A percentile compares a stretch with the other conserved stretches of the same genome.
Evolutionary conservation across 64 coral and sea anemone species (phyloP).

Genomic region (Cladopsammia gracilis): DNA sequence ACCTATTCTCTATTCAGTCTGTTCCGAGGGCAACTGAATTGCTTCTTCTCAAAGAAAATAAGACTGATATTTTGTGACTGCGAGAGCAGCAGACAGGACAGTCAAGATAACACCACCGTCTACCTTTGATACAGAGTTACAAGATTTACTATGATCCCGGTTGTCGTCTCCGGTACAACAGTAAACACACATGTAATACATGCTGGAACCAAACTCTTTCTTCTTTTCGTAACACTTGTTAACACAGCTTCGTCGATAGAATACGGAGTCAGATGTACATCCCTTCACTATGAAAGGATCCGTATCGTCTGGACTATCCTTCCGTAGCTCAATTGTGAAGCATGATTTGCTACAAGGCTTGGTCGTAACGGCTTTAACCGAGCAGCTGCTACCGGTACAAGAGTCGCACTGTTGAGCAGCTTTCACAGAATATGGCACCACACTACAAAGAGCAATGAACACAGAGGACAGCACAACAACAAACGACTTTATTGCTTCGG

Average conservation of each 20-base stretch:
- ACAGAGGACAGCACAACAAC: background rate
- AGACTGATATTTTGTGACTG: background rate
- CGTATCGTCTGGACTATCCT: background rate
- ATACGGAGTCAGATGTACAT: conserved; percentile 5
- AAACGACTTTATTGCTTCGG: background rate
- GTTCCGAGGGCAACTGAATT: too few species aligned
- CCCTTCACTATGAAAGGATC: background rate
- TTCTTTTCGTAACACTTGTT: conserved; percentile 22
- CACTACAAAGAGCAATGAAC: background rate
- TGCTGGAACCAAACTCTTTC: background rate
- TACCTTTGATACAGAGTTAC: background rate
- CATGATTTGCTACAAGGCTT: background rate
- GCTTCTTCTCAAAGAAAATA: background rate
- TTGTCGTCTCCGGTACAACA: background rate
- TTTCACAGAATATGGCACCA: background rate
- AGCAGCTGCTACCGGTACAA: background rate
- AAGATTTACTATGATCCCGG: background rate
- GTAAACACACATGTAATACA: conserved; percentile 10
- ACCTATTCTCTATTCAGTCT: too few species aligned
- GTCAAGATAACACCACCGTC: background rate
- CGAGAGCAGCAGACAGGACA: background rate
- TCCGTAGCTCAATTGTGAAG: background rate
- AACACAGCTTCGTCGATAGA: background rate
- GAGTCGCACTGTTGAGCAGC: background rate
- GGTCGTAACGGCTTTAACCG: too few species aligned